A percentile compares a stretch with the other conserved stretches of the same genome.
These are phyloP conservation scores for Malacoctenus gilli DNA, from an alignment of 2,797 vertebrate genomes.

Conservation along the genomic window DNA sequence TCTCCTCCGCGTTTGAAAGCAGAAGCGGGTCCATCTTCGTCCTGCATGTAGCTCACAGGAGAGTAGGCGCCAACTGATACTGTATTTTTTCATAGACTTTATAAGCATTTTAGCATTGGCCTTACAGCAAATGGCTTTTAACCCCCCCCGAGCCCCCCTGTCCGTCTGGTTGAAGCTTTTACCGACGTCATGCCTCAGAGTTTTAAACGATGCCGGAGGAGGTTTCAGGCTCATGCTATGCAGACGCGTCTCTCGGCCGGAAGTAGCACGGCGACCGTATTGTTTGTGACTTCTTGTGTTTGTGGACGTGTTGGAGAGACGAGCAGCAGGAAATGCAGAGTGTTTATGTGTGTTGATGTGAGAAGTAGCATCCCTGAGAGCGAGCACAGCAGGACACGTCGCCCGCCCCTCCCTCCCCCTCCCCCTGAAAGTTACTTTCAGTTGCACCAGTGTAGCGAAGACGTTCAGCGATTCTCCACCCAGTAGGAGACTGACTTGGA, in stretches of 20 bases:
- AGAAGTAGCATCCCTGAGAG: slow-evolving; percentile 38
- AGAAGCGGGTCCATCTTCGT: slow-evolving; percentile 37
- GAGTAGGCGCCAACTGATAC: slow-evolving; percentile 59
- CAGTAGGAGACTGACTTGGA: too few relatives aligned
- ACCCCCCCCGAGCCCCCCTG: slow-evolving; percentile 42
- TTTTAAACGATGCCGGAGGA: slow-evolving; percentile 55
- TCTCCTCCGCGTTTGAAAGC: slow-evolving; percentile 24
- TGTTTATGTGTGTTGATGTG: slow-evolving; percentile 40
- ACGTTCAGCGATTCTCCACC: too few relatives aligned
- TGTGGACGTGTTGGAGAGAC: slow-evolving; percentile 41
- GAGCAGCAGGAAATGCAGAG: slow-evolving; percentile 34
- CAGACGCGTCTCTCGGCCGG: slow-evolving; percentile 64
- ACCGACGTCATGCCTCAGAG: slow-evolving; percentile 52
- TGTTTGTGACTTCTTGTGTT: slow-evolving; percentile 42
- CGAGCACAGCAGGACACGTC: slow-evolving; percentile 8
- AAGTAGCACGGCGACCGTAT: slow-evolving; percentile 46
- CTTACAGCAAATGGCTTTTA: slow-evolving; percentile 66
- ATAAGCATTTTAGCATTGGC: slow-evolving; percentile 65
- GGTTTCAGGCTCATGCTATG: slow-evolving; percentile 73
- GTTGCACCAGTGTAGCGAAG: slow-evolving; percentile 22
- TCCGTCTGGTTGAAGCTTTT: slow-evolving; percentile 56
- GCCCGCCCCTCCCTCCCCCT: too few relatives aligned
- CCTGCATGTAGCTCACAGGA: slow-evolving; percentile 65
- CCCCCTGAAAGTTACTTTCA: slow-evolving; percentile 13
- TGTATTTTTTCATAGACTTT: slow-evolving; percentile 75